Evolutionary conservation across 2,888 invertebrate species (phyloP), one percentile per base, ranked within the genome.

Genomic region (Theodoxus fluviatilis): DNA sequence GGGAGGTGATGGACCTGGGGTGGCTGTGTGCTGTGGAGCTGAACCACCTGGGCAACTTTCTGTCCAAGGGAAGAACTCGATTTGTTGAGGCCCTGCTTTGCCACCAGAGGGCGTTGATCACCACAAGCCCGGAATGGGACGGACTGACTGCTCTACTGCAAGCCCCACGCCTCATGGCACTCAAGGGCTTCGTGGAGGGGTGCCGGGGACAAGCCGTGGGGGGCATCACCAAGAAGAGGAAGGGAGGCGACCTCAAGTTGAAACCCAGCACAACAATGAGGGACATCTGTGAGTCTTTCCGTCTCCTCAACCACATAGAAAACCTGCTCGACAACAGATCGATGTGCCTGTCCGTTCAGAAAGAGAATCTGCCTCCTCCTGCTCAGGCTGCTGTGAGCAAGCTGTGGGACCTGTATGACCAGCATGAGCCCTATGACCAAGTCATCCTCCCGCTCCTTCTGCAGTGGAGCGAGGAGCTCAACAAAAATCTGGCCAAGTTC

Each of bases 201-300:
- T 81, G 82, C 69, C 73, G 79, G 35, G 84, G 84, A 6, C 84
- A 84, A 67, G 82, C 84, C 9, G 75, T 83, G 12, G 82, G 82
- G 37, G 79, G 79, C 4, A 78, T 84, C 22, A 81, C 78, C 9
- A 83, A 83, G 73, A 84, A 84, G 69, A 78, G 74, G 0, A 82
- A 81, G 67, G 73, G 75, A 69, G 83, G 83, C 1, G 76, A 75
- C 25, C 80, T 84, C 72, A 76, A 78, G 35, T 71, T 84, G 69
- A 77, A 76, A 43, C 81, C 79, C 52, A 69, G 75, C 0, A 76
- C 80, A 18, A 82, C 81, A n/a, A 76, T 83, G 37, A 73, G 74
- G 63, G 79, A 83, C 57, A 79, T 84, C 22, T 83, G 82, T 77
- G 80, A 82, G 67, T 81, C 83, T 12, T 84, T 80, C 69, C 69